Conservation (phyloP, 1,140 invertebrate species). For the Formica selysi region DNA sequence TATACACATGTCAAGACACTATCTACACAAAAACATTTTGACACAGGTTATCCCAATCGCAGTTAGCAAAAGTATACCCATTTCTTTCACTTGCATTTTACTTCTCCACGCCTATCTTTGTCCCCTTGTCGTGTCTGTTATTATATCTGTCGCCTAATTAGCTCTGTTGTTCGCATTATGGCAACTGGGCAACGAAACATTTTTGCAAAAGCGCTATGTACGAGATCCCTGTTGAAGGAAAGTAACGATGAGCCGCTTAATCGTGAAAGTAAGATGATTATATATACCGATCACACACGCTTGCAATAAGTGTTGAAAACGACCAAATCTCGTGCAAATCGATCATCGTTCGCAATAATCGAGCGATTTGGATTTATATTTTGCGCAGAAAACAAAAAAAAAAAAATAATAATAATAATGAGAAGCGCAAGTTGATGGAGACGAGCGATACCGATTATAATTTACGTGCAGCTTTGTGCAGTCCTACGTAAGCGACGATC, state of each 20-base stretch:
- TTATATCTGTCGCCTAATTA: slow-evolving; percentile 68
- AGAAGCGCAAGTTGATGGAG: slow-evolving; percentile 32
- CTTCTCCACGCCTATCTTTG: slow-evolving; percentile 39
- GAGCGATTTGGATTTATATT: background rate
- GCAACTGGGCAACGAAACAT: slow-evolving; percentile 47
- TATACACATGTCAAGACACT: background rate
- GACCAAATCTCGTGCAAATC: slow-evolving; percentile 20
- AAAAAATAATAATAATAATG: background rate
- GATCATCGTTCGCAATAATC: background rate
- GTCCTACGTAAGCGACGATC: slow-evolving; percentile 53
- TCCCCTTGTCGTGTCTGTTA: slow-evolving; percentile 40
- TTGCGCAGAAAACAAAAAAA: slow-evolving; percentile 21
- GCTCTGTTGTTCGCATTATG: slow-evolving; percentile 56
- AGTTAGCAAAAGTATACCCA: background rate
- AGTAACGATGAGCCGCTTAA: slow-evolving; percentile 65
- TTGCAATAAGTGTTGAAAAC: slow-evolving; percentile 31
- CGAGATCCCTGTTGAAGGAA: slow-evolving; percentile 49
- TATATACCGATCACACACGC: slow-evolving; percentile 6
- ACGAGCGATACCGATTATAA: slow-evolving; percentile 64
- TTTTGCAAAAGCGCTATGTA: slow-evolving; percentile 50
- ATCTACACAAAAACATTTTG: background rate
- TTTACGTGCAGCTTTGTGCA: slow-evolving; percentile 66
- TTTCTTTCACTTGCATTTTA: slow-evolving; percentile 27
- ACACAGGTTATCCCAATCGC: background rate
- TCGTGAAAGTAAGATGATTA: slow-evolving; percentile 50